Conservation (phyloP, 1,140 invertebrate genomes). For the Campoletis sonorensis region DNA sequence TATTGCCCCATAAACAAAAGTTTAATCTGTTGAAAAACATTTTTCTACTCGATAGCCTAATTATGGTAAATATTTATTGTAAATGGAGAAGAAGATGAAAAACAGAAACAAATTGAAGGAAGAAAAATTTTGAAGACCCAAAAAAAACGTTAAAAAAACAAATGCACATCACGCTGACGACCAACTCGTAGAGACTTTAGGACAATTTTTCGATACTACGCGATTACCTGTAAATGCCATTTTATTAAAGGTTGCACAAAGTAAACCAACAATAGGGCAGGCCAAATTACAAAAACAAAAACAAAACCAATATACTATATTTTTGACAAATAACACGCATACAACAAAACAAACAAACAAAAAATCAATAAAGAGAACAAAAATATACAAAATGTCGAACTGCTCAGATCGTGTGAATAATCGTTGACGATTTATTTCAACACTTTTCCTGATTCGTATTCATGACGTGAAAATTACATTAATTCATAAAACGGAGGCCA, state of each 20-base stretch:
- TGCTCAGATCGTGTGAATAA: slow-evolving; percentile 63
- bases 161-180: slow-evolving; percentile 38
- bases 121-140: not conserved
- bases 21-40: not conserved
- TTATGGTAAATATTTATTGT: slow-evolving; percentile 17
- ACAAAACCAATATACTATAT: slow-evolving; percentile 66
- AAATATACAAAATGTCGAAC: slow-evolving; percentile 64
- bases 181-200: slow-evolving; percentile 35
- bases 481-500: no score
- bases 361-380: slow-evolving; percentile 54
- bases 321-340: slow-evolving; percentile 73
- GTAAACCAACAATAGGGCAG: slow-evolving; percentile 71
- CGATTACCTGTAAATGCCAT: slow-evolving; percentile 48
- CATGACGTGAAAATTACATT: no score
- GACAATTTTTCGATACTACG: slow-evolving; percentile 47
- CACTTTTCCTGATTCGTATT: not conserved
- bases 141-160: slow-evolving; percentile 6
- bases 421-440: slow-evolving; percentile 51
- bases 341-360: slow-evolving; percentile 40
- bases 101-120: not conserved
- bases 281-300: slow-evolving; percentile 66
- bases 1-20: not conserved
- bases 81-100: not conserved
- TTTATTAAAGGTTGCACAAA: slow-evolving; percentile 51
- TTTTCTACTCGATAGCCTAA: slow-evolving; percentile 41